Evolutionary conservation across 2,113 vertebrate species (phyloP).

Genomic region (Gallinago undulata): DNA sequence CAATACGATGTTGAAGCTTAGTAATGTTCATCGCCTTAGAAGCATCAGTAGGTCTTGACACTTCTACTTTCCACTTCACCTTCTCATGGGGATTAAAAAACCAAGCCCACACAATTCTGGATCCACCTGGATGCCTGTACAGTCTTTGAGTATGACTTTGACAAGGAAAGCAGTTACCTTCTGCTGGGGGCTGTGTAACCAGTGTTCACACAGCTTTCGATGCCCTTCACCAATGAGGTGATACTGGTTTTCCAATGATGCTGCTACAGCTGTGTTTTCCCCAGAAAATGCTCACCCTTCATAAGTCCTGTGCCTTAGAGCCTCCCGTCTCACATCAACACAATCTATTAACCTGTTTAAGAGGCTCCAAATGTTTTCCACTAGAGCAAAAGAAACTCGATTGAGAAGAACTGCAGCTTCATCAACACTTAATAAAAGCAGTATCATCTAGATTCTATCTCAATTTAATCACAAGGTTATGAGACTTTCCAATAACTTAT

Average conservation of each 20-base stretch:
- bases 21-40: neutral
- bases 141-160: neutral
- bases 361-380: neutral
- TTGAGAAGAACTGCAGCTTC: neutral
- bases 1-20: neutral
- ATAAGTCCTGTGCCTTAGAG: neutral
- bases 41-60: neutral
- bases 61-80: neutral
- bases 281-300: neutral
- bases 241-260: neutral
- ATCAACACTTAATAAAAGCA: neutral
- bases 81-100: neutral
- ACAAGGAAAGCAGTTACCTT: neutral
- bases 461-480: neutral
- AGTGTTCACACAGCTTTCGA: neutral
- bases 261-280: neutral
- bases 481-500: neutral
- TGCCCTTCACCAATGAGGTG: neutral
- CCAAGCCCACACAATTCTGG: fast-evolving
- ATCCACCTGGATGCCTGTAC: neutral
- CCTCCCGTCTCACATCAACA: neutral
- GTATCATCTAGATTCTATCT: neutral
- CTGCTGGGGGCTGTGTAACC: neutral
- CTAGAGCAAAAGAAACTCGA: neutral
- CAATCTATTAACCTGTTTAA: neutral